phyloP scores from a whole-genome alignment of 2,888 invertebrate genomes.

The Microplitis manilae region DNA sequence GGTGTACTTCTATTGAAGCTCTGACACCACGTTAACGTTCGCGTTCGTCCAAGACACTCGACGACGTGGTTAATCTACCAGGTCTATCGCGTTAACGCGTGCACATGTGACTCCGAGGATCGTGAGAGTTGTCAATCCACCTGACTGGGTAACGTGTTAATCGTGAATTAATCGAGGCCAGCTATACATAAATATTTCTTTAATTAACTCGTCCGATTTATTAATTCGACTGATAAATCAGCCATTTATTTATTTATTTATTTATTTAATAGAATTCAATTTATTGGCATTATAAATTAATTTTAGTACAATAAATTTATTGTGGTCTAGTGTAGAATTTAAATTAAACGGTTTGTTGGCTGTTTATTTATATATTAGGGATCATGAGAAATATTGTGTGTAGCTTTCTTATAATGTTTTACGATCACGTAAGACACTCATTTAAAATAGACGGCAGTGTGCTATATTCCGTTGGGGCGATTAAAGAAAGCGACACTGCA shows the following conservation, averaged over 20 bases:
- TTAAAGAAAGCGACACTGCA: conserved; percentile 71
- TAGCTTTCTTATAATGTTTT: conserved; percentile 12
- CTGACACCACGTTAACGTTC: conserved; percentile 5
- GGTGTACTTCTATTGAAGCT: background rate
- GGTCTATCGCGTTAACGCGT: conserved; percentile 27
- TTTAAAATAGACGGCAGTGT: conserved; percentile 25
- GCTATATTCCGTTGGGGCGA: conserved; percentile 49
- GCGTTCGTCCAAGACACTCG: conserved; percentile 12
- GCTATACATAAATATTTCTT: conserved; percentile 15
- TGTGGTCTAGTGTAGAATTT: background rate
- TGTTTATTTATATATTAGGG: conserved; percentile 3
- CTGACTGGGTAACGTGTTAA: conserved; percentile 32
- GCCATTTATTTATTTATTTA: background rate
- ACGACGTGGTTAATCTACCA: conserved; percentile 31
- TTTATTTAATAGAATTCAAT: background rate
- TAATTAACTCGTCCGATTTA: background rate
- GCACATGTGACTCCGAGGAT: conserved; percentile 13
- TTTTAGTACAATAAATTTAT: background rate
- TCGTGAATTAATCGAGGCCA: conserved; percentile 20
- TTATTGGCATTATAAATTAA: background rate
- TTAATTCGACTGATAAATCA: background rate
- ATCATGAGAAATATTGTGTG: background rate
- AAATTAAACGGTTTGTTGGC: background rate
- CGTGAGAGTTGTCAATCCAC: conserved; percentile 30
- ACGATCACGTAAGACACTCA: conserved; percentile 30